phyloP scores from a whole-genome alignment of 1,140 invertebrate species.

The Rhizoglyphus robini region DNA sequence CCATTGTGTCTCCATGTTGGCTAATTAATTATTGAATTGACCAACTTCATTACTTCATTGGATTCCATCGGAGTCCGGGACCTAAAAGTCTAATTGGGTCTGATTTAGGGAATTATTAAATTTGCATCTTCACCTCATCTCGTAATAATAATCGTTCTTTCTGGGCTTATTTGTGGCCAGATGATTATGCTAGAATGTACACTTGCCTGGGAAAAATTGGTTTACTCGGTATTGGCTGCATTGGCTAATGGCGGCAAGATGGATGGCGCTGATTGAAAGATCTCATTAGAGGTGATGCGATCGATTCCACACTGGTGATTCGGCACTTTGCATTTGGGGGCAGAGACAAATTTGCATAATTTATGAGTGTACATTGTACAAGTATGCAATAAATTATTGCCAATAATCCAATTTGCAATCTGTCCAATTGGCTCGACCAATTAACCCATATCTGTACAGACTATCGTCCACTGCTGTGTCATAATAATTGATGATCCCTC shows the following conservation, averaged over 20 bases:
- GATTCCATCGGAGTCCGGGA: background rate
- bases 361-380: background rate
- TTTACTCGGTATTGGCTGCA: too few relatives aligned
- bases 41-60: background rate
- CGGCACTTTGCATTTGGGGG: background rate
- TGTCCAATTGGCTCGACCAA: background rate
- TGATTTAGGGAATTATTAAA: background rate
- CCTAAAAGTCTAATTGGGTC: background rate
- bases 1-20: background rate
- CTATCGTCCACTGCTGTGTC: background rate
- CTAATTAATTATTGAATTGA: conserved; percentile 10
- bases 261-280: background rate
- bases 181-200: background rate
- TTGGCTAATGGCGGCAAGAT: conserved; percentile 5
- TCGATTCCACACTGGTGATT: background rate
- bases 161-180: background rate
- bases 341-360: conserved; percentile 8
- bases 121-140: too few relatives aligned
- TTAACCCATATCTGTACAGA: background rate
- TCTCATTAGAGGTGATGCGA: conserved; percentile 7
- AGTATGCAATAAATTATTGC: too few relatives aligned
- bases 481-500: conserved; percentile 1
- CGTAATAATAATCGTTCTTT: background rate
- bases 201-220: background rate
- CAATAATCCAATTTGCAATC: conserved; percentile 10